These are phyloP conservation scores for Isichthys henryi DNA, from an alignment of 2,113 vertebrate species.

Conservation along the genomic window DNA sequence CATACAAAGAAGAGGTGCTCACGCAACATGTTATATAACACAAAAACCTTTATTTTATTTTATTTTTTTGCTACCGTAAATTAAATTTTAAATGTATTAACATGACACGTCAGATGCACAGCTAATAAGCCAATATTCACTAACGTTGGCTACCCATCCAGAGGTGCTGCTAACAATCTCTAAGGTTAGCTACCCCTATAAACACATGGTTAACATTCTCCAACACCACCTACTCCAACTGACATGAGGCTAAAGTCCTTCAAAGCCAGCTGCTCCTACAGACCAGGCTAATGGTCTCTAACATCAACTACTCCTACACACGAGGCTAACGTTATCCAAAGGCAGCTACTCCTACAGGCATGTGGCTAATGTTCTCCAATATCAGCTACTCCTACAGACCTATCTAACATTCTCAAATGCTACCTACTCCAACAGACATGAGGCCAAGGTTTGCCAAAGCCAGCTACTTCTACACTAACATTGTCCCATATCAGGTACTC, in stretches of 20 bases:
- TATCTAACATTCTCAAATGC: not conserved
- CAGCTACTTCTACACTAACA: not conserved
- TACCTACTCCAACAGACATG: not conserved
- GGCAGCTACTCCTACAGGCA: not conserved
- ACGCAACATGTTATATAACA: not conserved
- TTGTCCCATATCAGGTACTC: not conserved
- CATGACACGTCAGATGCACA: not conserved
- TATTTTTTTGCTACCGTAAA: not conserved
- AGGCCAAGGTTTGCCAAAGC: not conserved
- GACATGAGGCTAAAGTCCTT: not conserved
- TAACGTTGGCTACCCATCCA: not conserved
- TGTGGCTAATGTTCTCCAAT: not conserved
- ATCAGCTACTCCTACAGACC: not conserved
- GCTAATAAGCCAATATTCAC: not conserved
- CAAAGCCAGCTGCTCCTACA: not conserved
- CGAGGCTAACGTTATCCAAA: not conserved
- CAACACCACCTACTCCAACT: not conserved
- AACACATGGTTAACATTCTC: not conserved
- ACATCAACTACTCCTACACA: not conserved
- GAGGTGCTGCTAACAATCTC: not conserved
- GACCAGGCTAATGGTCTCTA: not conserved
- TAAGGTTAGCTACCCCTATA: not conserved
- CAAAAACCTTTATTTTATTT: not conserved
- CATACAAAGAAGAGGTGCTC: not conserved
- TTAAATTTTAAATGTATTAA: not conserved